Conservation (phyloP, 2,888 invertebrate species). For the Phyllotreta cruciferae region DNA sequence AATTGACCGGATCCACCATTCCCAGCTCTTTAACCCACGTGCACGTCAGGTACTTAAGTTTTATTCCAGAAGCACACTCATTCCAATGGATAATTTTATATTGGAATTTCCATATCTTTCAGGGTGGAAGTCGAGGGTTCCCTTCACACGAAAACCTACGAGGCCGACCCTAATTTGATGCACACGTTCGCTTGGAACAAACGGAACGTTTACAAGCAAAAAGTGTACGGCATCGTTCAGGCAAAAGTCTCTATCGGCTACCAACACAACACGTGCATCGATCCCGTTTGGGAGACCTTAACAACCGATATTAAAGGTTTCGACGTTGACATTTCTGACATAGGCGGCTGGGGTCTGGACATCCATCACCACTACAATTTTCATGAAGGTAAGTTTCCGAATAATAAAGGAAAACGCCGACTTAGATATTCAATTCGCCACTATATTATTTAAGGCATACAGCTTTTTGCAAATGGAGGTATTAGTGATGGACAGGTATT, state of each 20-base stretch:
- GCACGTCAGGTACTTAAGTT: conserved; percentile 71
- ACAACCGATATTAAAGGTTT: conserved; percentile 91
- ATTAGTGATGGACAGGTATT: background rate
- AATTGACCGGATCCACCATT: conserved; percentile 80
- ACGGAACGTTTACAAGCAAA: conserved; percentile 96
- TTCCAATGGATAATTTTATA: too few relatives aligned
- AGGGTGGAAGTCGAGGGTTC: conserved; percentile 82
- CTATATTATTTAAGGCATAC: background rate
- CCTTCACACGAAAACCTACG: conserved; percentile 89
- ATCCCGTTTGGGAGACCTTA: conserved; percentile 94
- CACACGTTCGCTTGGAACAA: conserved; percentile 99
- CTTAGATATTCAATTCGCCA: too few relatives aligned
- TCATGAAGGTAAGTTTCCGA: conserved; percentile 73
- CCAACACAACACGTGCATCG: conserved; percentile 85
- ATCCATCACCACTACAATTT: conserved; percentile 99
- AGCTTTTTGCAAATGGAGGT: background rate
- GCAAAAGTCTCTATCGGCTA: conserved; percentile 89
- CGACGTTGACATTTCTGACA: conserved; percentile 95
- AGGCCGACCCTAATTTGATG: conserved; percentile 93
- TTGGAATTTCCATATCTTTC: conserved; percentile 2
- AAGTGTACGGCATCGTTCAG: conserved; percentile 87
- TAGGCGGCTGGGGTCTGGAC: conserved; percentile 97
- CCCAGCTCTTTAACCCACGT: conserved; percentile 86
- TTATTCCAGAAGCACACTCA: background rate
- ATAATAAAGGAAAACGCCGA: too few relatives aligned